Percentiles rank a stretch among this genome's conserved stretches.
These are phyloP conservation scores for Diploptera punctata DNA, from an alignment of 2,888 invertebrate species.

Conservation along the genomic window DNA sequence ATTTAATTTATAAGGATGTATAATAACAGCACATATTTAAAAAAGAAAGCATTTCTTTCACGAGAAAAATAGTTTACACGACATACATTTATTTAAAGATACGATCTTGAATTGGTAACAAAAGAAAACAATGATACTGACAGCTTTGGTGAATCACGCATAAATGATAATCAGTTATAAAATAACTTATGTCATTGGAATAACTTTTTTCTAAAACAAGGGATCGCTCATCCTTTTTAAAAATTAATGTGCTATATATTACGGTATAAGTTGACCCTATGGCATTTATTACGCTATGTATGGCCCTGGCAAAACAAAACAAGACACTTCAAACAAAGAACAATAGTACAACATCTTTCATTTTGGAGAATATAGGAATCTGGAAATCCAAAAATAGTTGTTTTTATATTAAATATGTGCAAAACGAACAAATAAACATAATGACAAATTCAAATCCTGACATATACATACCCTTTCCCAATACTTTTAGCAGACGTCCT, in stretches of 20 bases:
- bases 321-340: conserved; percentile 32
- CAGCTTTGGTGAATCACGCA: not conserved
- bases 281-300: conserved; percentile 17
- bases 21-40: too few relatives aligned
- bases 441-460: not conserved
- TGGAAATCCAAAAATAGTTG: not conserved
- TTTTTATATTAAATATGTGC: too few relatives aligned
- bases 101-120: not conserved
- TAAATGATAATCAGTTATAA: too few relatives aligned
- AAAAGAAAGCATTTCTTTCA: too few relatives aligned
- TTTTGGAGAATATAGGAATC: not conserved
- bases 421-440: not conserved
- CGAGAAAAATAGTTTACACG: too few relatives aligned
- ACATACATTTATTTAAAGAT: too few relatives aligned
- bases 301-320: conserved; percentile 34
- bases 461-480: conserved; percentile 25
- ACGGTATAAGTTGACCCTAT: not conserved
- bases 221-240: too few relatives aligned
- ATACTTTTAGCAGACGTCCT: conserved; percentile 34
- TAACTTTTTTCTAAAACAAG: too few relatives aligned
- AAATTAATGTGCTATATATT: too few relatives aligned
- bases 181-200: too few relatives aligned
- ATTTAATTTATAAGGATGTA: too few relatives aligned
- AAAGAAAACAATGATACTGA: conserved; percentile 3
- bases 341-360: not conserved